Evolutionary conservation across 2,113 vertebrate species (phyloP).

Genomic region (Odobenus rosmarus): DNA sequence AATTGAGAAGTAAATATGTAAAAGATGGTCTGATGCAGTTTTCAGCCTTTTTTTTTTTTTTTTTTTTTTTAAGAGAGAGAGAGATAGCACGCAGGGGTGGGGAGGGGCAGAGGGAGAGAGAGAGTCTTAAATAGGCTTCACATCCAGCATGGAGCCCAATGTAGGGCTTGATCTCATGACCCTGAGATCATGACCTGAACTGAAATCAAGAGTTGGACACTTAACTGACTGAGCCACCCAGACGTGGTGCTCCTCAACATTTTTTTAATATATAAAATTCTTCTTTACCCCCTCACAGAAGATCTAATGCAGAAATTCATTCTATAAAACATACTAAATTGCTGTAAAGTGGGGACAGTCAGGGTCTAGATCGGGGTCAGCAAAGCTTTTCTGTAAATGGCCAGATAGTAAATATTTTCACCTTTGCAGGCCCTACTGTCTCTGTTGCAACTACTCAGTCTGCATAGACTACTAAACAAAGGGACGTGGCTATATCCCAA

Average conservation of each 20-base stretch:
- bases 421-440: neutral
- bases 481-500: neutral
- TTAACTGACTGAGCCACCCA: neutral
- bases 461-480: neutral
- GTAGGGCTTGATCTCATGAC: neutral
- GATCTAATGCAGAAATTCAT: neutral
- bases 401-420: neutral
- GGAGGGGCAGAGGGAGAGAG: neutral
- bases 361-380: neutral
- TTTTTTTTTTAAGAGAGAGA: neutral
- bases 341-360: neutral
- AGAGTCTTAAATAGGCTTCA: neutral
- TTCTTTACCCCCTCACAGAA: neutral
- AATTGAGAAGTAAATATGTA: neutral
- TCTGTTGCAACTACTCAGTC: neutral
- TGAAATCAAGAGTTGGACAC: neutral
- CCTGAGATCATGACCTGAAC: neutral
- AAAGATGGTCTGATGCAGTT: neutral
- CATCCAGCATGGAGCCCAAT: accelerated
- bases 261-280: neutral
- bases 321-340: neutral
- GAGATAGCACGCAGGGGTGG: neutral
- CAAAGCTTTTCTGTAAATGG: neutral
- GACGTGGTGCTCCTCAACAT: neutral
- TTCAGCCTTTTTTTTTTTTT: neutral